These are phyloP conservation scores for Sebastolobus alascanus DNA, from an alignment of 2,797 vertebrate genomes.

Conservation along the genomic window DNA sequence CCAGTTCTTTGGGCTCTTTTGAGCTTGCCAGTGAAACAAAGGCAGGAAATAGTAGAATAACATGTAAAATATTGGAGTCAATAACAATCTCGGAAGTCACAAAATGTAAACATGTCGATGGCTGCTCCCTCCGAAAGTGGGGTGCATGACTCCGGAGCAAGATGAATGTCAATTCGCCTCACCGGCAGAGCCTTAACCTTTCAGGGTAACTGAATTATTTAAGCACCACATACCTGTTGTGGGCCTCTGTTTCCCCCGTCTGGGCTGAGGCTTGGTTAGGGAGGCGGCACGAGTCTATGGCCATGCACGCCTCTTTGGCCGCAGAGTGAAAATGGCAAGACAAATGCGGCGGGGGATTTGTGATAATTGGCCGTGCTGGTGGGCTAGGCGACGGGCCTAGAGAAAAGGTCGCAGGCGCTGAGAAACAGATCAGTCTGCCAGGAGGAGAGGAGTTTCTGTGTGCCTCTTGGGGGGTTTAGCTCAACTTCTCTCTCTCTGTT, in stretches of 20 bases:
- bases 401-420: slow-evolving; percentile 81
- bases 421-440: slow-evolving; percentile 77
- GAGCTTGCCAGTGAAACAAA: slow-evolving; percentile 15
- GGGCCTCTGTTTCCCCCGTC: slow-evolving; percentile 71
- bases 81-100: slow-evolving; percentile 69
- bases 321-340: slow-evolving; percentile 84
- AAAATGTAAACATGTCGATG: slow-evolving; percentile 71
- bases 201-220: slow-evolving; percentile 88
- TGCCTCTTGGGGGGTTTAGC: slow-evolving; percentile 69
- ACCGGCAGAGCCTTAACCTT: slow-evolving; percentile 85
- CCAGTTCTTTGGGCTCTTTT: slow-evolving; percentile 9
- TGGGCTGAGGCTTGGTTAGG: slow-evolving; percentile 60
- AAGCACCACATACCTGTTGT: slow-evolving; percentile 83
- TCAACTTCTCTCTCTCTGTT: slow-evolving; percentile 59
- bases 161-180: slow-evolving; percentile 85
- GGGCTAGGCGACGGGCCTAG: slow-evolving; percentile 75
- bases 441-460: slow-evolving; percentile 60
- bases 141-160: slow-evolving; percentile 72
- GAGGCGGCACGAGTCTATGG: slow-evolving; percentile 66
- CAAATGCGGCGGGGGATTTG: slow-evolving; percentile 81
- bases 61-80: slow-evolving; percentile 70
- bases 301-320: slow-evolving; percentile 69
- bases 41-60: slow-evolving; percentile 56
- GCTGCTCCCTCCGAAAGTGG: slow-evolving; percentile 54
- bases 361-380: slow-evolving; percentile 83